Conservation (phyloP, 2,888 invertebrate genomes). For the Drosophila tripunctata region DNA sequence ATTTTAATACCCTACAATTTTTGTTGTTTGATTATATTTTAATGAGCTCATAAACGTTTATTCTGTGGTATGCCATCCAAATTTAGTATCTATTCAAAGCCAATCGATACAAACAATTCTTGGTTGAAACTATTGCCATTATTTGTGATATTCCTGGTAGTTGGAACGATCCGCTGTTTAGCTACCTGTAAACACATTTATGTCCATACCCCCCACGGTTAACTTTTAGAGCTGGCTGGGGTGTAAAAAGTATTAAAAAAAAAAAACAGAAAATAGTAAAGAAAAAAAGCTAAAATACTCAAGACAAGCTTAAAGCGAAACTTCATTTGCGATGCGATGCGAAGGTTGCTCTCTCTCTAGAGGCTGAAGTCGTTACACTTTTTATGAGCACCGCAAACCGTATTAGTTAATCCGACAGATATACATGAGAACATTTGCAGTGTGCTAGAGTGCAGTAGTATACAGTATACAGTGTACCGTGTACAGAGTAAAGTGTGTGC, state of each 20-base stretch:
- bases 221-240: constrained; percentile 29
- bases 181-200: constrained; percentile 58
- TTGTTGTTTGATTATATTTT: constrained; percentile 40
- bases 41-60: constrained; percentile 36
- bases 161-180: constrained; percentile 57
- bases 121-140: constrained; percentile 29
- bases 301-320: constrained; percentile 30
- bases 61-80: constrained; percentile 11
- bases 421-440: constrained; percentile 53
- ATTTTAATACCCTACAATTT: background rate
- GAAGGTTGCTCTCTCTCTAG: constrained; percentile 32
- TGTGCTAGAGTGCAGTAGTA: no score
- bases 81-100: constrained; percentile 14
- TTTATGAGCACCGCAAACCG: constrained; percentile 74
- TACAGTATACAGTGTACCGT: no score
- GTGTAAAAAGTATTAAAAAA: constrained; percentile 40
- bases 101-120: constrained; percentile 33
- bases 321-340: constrained; percentile 47
- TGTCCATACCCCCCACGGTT: constrained; percentile 60
- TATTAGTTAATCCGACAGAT: constrained; percentile 76
- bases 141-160: constrained; percentile 28
- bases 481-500: no score
- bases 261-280: background rate
- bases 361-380: constrained; percentile 68
- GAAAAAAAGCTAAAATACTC: background rate